A percentile compares a stretch with the other conserved stretches of the same genome.
These are phyloP conservation scores for Aphidius ervi DNA, from an alignment of 1,140 invertebrate genomes.

Conservation along the genomic window DNA sequence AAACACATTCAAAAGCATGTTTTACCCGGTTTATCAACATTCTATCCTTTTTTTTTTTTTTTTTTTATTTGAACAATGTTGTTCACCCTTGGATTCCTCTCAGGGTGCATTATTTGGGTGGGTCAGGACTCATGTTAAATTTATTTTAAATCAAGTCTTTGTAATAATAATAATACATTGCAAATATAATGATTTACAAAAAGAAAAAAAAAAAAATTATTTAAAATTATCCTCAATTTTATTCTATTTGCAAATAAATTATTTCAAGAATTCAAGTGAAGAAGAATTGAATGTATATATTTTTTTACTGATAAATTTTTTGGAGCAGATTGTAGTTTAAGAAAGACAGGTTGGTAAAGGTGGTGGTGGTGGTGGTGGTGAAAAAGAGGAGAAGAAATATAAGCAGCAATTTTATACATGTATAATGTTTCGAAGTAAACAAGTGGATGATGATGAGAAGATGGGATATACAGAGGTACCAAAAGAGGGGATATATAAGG, in stretches of 20 bases:
- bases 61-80: neutral
- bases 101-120: conserved; percentile 49
- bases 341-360: conserved; percentile 23
- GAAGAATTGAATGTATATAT: neutral
- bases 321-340: conserved; percentile 16
- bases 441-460: conserved; percentile 34
- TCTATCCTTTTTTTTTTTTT: conserved; percentile 7
- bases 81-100: conserved; percentile 8
- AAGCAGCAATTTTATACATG: conserved; percentile 12
- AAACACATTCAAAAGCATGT: too few relatives aligned
- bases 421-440: conserved; percentile 40
- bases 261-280: conserved; percentile 19
- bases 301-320: neutral
- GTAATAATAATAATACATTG: too few relatives aligned
- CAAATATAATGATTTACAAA: neutral
- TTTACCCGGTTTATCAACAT: too few relatives aligned
- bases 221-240: too few relatives aligned
- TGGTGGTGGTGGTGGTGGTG: conserved; percentile 1
- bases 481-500: neutral
- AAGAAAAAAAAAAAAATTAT: conserved; percentile 21
- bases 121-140: conserved; percentile 44
- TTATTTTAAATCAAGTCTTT: neutral
- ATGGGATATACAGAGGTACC: conserved; percentile 2
- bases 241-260: too few relatives aligned
- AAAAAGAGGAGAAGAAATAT: conserved; percentile 10